These are phyloP conservation scores for Hapalemur alaotrensis DNA, from an alignment of 2,797 vertebrate species.

Conservation along the genomic window DNA sequence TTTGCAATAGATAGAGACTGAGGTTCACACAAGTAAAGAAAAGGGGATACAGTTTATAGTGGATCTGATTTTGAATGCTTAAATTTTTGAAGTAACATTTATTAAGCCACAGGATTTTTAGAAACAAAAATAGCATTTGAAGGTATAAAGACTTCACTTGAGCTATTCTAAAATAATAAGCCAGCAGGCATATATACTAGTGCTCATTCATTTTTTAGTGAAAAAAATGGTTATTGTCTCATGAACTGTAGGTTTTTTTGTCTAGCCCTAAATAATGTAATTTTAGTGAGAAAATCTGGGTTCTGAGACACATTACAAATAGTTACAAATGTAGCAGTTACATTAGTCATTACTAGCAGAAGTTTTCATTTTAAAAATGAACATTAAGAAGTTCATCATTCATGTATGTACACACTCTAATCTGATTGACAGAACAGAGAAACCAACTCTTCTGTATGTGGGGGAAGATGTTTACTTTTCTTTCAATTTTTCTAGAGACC, in stretches of 20 bases:
- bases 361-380: conserved; percentile 23
- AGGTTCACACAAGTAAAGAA: neutral
- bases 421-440: neutral
- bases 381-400: conserved; percentile 38
- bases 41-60: neutral
- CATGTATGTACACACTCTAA: neutral
- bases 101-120: conserved; percentile 45
- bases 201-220: conserved; percentile 51
- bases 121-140: conserved; percentile 52
- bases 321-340: conserved; percentile 34
- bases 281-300: conserved; percentile 40
- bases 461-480: neutral
- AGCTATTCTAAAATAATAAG: conserved; percentile 60
- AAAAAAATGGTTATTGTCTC: conserved; percentile 68
- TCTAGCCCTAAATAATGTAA: conserved; percentile 63
- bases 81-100: conserved; percentile 58
- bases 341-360: neutral
- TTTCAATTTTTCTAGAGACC: conserved; percentile 7
- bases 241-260: conserved; percentile 48
- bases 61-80: conserved; percentile 30
- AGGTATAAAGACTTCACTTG: conserved; percentile 37
- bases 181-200: neutral
- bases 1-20: neutral
- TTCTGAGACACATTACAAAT: conserved; percentile 39
- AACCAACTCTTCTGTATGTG: neutral